Base-by-base conservation (phyloP, 2,888 invertebrate species). In the Drosophila siamana region DNA sequence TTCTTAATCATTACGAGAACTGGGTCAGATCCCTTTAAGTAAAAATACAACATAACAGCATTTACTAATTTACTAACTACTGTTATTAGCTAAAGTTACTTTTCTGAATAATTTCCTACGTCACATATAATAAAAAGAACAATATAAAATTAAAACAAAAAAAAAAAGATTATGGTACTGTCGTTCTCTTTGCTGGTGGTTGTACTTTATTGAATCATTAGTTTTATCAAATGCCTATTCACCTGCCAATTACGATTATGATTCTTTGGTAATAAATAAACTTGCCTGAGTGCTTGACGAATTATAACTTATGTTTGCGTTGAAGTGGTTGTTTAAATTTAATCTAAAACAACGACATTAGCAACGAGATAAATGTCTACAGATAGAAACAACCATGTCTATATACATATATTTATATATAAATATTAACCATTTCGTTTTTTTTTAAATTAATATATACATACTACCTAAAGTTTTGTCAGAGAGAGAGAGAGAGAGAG, bases 191-290 rank as follows among this genome's bases (percentile, higher is more conserved):
- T 56, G 66, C 48, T 55, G 33, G 70, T 70, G 51, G 47, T 36
- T 40, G 22, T 51, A 47, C 55, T 77, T 72, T 64, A 78, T 50
- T 57, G 13, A 46, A 26, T 33, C 62, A 63, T 50, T 57, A 48
- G 22, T 36, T 46, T 74, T 64, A 68, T 78, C 56, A 48, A 48
- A 19, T 36, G 50, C 15, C 41, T 41, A 54, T 68, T 74, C 33
- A 78, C 40, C 33, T 43, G 46, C 43, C 46, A 75, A 74, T 64
- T 50, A 50, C 24, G 47, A 59, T 56, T 60, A 60, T 48, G 22
- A 19, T 19, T 28, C 44, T 33, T 44, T 50, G 13, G 8, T 33
- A 13, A 28, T 56, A 52, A 60, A 63, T 30, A 40, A 19, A 40
- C 40, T 8, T 72, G 30, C 22, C 56, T 15, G 15, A 59, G 38